A percentile compares a stretch with the other conserved stretches of the same genome.
phyloP scores from a whole-genome alignment of 2,888 invertebrate genomes.

The Zeuzera pyrina region DNA sequence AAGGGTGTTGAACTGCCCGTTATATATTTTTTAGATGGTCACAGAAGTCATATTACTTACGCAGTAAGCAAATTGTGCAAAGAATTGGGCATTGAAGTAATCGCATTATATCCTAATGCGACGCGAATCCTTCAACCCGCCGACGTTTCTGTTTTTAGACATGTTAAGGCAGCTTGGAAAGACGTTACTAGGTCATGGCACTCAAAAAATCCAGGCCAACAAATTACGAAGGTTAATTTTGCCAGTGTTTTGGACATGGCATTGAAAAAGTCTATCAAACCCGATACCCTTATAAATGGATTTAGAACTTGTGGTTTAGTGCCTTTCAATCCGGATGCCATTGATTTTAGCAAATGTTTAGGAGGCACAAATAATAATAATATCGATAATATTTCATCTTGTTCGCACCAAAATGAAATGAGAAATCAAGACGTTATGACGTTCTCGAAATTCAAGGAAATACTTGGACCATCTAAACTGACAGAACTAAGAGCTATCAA shows the following conservation, averaged over 20 bases:
- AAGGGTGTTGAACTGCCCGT: constrained; percentile 20
- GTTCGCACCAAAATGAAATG: no score
- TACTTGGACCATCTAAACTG: no score
- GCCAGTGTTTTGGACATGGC: no score
- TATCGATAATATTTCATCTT: no score
- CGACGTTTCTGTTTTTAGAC: constrained; percentile 27
- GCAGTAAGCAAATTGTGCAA: constrained; percentile 19
- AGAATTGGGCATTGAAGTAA: constrained; percentile 17
- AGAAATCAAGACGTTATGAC: no score
- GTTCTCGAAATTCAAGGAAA: no score
- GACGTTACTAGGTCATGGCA: no score
- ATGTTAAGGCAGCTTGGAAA: no score
- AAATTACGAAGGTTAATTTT: no score
- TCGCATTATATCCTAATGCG: constrained; percentile 23
- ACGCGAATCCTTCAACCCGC: constrained; percentile 26
- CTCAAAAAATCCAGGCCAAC: no score
- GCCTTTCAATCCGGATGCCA: neutral
- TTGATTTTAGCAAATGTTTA: constrained; percentile 1
- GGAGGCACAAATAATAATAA: no score
- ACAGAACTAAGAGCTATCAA: no score
- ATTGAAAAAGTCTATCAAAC: constrained; percentile 7
- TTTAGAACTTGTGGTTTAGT: neutral
- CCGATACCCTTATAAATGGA: neutral
- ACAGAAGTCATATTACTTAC: constrained; percentile 21
- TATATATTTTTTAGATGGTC: constrained; percentile 24